Evolutionary conservation across 2,797 vertebrate genomes (phyloP).

Genomic region (Falco naumanni): DNA sequence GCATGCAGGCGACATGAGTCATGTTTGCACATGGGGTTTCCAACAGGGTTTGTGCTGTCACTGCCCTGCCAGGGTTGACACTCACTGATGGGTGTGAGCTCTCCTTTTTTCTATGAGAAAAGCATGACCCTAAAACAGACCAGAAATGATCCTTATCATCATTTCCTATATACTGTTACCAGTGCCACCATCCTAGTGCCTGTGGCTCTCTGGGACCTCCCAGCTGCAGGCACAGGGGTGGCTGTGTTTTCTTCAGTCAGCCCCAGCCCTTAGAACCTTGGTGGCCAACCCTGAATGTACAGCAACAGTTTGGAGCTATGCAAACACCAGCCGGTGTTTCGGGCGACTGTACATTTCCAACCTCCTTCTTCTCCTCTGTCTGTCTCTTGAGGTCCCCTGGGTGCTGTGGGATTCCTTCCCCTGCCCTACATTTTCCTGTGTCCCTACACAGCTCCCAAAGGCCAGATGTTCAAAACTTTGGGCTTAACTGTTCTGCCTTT

Average conservation of each 20-base stretch:
- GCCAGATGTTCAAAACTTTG: neutral
- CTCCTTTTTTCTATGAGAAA: neutral
- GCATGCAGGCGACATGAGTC: fast-evolving
- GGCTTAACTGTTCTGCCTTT: neutral
- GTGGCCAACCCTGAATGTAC: neutral
- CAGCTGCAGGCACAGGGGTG: neutral
- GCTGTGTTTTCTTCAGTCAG: neutral
- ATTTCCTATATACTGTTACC: too few species aligned
- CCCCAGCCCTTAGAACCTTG: neutral
- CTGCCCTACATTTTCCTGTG: neutral
- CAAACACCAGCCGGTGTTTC: fast-evolving
- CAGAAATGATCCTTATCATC: neutral
- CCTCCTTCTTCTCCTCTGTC: neutral
- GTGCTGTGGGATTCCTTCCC: neutral
- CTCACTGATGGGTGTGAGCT: neutral
- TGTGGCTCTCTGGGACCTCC: neutral
- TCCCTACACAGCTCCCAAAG: neutral
- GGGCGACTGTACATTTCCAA: fast-evolving
- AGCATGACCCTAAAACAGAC: neutral
- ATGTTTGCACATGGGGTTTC: neutral
- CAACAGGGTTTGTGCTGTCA: neutral
- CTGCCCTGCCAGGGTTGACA: neutral
- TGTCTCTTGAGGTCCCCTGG: fast-evolving
- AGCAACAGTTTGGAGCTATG: neutral
- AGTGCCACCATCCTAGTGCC: too few species aligned